Evolutionary conservation across 2,797 vertebrate species (phyloP).

Genomic region (Distichodus sexfasciatus): DNA sequence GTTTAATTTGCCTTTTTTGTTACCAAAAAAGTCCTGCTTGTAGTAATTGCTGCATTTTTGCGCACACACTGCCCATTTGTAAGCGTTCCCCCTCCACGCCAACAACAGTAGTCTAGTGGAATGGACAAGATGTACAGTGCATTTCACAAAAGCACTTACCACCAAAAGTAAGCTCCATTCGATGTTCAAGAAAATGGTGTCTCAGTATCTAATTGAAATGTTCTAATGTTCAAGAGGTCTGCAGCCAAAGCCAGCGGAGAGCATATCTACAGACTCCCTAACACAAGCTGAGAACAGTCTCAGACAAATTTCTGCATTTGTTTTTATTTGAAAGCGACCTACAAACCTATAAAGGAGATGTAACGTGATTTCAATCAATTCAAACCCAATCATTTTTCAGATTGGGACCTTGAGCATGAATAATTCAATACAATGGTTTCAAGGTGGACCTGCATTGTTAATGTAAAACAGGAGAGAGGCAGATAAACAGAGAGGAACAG

Average conservation of each 20-base stretch:
- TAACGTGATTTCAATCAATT: conserved; percentile 29
- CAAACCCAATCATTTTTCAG: conserved; percentile 38
- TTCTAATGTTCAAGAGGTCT: conserved; percentile 19
- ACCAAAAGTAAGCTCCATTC: conserved; percentile 34
- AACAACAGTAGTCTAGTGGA: conserved; percentile 44
- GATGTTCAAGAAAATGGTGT: conserved; percentile 1
- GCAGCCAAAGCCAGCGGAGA: not conserved
- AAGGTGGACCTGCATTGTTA: conserved; percentile 69
- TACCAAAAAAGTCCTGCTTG: conserved; percentile 33
- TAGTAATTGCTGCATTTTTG: conserved; percentile 35
- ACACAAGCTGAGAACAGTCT: conserved; percentile 9
- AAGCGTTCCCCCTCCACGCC: conserved; percentile 21
- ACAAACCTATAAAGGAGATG: conserved; percentile 31
- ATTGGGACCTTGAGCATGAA: conserved; percentile 70
- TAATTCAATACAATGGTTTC: conserved; percentile 75
- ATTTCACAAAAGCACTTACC: conserved; percentile 48
- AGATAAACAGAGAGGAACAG: conserved; percentile 10
- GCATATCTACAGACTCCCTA: not conserved
- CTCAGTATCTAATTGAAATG: conserved; percentile 32
- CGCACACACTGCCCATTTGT: conserved; percentile 24
- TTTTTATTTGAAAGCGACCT: conserved; percentile 3
- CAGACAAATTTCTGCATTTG: conserved; percentile 3
- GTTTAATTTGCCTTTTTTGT: conserved; percentile 38
- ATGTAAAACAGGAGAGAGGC: conserved; percentile 50
- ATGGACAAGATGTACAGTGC: conserved; percentile 7